phyloP scores from a whole-genome alignment of 2,113 vertebrate genomes.

The Toxotes jaculatrix region DNA sequence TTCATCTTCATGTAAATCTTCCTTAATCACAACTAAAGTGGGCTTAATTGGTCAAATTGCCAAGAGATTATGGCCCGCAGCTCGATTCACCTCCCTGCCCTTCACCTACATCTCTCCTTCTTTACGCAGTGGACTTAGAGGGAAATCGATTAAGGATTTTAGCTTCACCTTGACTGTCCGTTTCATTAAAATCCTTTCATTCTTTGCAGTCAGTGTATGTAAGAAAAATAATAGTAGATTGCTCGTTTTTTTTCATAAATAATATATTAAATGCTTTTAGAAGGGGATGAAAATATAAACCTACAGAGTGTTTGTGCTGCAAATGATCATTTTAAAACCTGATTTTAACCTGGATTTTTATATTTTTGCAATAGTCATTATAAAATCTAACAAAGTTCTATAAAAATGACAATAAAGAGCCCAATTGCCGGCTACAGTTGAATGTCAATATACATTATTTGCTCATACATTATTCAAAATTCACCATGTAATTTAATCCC shows the following conservation, averaged over 20 bases:
- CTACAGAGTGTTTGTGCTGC: background rate
- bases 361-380: background rate
- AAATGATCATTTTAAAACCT: background rate
- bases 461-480: background rate
- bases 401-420: background rate
- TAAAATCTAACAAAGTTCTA: background rate
- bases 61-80: constrained; percentile 9
- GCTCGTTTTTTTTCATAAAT: background rate
- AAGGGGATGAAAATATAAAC: too few species aligned
- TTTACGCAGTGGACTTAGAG: constrained; percentile 6
- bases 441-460: background rate
- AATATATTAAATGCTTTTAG: background rate
- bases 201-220: background rate
- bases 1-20: constrained; percentile 16
- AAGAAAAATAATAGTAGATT: too few species aligned
- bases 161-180: background rate
- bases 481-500: background rate
- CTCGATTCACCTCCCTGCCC: background rate
- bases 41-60: constrained; percentile 27
- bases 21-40: constrained; percentile 27
- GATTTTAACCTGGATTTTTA: background rate
- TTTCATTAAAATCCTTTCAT: background rate
- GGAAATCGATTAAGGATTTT: constrained; percentile 37
- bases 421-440: background rate
- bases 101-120: constrained; percentile 13